Evolutionary conservation across 2,113 vertebrate genomes (phyloP).

Genomic region (Leucosticte australis): DNA sequence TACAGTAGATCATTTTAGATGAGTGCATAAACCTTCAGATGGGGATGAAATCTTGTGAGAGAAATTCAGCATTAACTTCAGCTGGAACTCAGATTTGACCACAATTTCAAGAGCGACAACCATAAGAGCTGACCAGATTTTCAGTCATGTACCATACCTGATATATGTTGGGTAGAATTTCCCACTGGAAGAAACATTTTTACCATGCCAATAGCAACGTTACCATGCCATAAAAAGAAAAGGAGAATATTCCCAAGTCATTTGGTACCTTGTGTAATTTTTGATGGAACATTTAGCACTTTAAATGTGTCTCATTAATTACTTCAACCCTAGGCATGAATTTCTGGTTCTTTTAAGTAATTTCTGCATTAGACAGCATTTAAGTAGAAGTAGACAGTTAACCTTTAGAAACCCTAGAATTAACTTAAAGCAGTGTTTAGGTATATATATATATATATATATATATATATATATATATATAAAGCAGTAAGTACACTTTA

Average conservation of each 20-base stretch:
- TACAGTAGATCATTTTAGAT: background rate
- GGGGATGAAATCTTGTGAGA: background rate
- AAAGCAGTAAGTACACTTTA: background rate
- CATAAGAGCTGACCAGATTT: background rate
- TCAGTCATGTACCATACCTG: background rate
- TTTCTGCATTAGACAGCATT: background rate
- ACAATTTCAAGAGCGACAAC: fast-evolving
- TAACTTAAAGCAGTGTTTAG: background rate
- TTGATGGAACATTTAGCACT: background rate
- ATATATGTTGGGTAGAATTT: background rate
- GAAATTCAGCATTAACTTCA: background rate
- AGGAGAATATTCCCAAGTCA: background rate
- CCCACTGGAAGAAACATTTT: background rate
- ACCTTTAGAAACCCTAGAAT: background rate
- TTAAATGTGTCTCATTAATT: background rate
- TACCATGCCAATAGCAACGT: background rate
- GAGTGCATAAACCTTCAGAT: background rate
- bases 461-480: background rate
- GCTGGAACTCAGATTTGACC: background rate
- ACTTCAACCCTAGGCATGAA: background rate
- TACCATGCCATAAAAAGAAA: background rate
- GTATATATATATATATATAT: background rate
- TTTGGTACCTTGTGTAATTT: background rate
- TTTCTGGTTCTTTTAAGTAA: background rate
- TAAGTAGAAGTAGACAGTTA: background rate